These are phyloP conservation scores for Cherax quadricarinatus DNA, from an alignment of 1,140 invertebrate genomes.

Conservation along the genomic window DNA sequence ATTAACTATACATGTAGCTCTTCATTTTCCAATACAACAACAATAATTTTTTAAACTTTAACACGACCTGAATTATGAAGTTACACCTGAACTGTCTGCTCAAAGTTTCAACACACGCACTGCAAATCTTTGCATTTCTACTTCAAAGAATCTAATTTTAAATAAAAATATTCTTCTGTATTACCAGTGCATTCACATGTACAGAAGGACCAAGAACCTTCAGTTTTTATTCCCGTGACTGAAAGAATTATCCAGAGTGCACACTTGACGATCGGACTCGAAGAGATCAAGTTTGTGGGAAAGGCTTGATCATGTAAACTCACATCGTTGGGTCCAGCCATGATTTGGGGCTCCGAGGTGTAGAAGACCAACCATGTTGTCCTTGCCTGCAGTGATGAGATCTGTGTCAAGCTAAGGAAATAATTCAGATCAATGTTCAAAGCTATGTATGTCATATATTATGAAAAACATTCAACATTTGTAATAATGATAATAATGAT, in stretches of 20 bases:
- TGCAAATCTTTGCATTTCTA: not conserved
- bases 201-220: not conserved
- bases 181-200: not conserved
- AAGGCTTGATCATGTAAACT: slow-evolving; percentile 39
- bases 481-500: not conserved
- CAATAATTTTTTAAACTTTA: not conserved
- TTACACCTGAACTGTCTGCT: too few relatives aligned
- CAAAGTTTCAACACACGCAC: not conserved
- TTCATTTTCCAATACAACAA: not conserved
- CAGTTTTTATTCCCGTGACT: too few relatives aligned
- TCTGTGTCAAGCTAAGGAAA: slow-evolving; percentile 55
- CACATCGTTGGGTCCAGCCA: slow-evolving; percentile 58
- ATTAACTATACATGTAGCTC: not conserved
- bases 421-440: not conserved
- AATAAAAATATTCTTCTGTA: not conserved
- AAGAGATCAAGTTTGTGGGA: too few relatives aligned
- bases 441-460: not conserved
- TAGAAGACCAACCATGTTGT: slow-evolving; percentile 38
- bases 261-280: too few relatives aligned
- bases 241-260: too few relatives aligned
- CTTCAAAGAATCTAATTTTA: not conserved
- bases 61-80: not conserved
- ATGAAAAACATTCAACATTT: not conserved
- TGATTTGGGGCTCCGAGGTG: slow-evolving; percentile 59
- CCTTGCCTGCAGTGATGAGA: slow-evolving; percentile 48